A percentile compares a stretch with the other conserved stretches of the same genome.
These are phyloP conservation scores for Dipodomys spectabilis DNA, from an alignment of 2,113 vertebrate genomes.

Conservation along the genomic window DNA sequence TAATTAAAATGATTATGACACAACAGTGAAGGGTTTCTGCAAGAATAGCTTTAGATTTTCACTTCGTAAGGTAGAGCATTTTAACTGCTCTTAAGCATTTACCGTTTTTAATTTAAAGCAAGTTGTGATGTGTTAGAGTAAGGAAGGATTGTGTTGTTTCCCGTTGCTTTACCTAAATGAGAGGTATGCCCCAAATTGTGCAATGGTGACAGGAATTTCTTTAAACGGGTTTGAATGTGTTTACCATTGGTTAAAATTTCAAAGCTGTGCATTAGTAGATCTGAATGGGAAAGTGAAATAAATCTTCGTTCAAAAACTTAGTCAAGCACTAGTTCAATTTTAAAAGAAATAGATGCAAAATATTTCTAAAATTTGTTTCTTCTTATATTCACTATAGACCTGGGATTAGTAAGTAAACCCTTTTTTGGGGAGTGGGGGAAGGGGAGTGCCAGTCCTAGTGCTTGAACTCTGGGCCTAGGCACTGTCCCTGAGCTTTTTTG, in stretches of 20 bases:
- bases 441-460: too few species aligned
- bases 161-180: conserved; percentile 30
- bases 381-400: neutral
- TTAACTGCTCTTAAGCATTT: conserved; percentile 76
- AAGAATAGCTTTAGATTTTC: conserved; percentile 72
- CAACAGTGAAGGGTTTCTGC: conserved; percentile 65
- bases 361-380: conserved; percentile 47
- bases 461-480: too few species aligned
- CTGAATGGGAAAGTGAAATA: conserved; percentile 45
- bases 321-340: conserved; percentile 20
- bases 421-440: too few species aligned
- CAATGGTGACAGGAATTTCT: neutral
- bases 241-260: neutral
- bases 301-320: conserved; percentile 25
- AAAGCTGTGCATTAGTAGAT: conserved; percentile 14
- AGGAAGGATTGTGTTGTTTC: conserved; percentile 11
- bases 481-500: too few species aligned
- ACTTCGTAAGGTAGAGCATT: conserved; percentile 59
- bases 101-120: conserved; percentile 73
- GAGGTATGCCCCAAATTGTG: neutral
- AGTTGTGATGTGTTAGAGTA: conserved; percentile 28
- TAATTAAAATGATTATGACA: conserved; percentile 83
- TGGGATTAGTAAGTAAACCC: neutral
- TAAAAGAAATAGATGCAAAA: conserved; percentile 9
- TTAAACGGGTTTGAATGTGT: neutral